Evolutionary conservation across 2,888 invertebrate species (phyloP), one percentile per base, ranked within the genome.

Genomic region (Sylvicola fuscatus): DNA sequence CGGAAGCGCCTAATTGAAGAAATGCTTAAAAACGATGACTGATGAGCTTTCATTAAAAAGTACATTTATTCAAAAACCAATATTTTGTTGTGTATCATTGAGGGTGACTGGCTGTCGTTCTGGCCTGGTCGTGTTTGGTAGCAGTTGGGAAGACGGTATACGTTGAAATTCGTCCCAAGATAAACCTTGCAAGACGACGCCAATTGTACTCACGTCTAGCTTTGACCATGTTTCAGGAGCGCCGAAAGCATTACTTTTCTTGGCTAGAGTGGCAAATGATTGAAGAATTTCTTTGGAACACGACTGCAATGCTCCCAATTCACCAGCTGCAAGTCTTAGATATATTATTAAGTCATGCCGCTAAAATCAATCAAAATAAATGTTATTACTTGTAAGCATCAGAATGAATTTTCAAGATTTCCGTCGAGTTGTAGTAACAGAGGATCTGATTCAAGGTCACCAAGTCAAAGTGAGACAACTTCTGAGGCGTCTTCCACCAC

Each of bases 1-100:
- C 66, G 84, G 36, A 84, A 83, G 56, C 65, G 63, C 40, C 48
- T 80, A 42, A 75, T 78, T 46, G 73, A 72, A 47, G 64, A 78
- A 61, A 72, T 80, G 66, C 47, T 53, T 44, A 51, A 54, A 36
- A 53, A 56, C 34, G 56, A 57, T 27, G 35, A 32, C 2, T 37
- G 32, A 29, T n/a, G 14, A 29, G 29, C n/a, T 14, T 27, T 11
- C n/a, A 31, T 26, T 32, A 33, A 35, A 17, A 26, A 4, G 5
- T 29, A 29, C 6, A 5, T 4, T 29, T 4, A 7, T 13, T 29
- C n/a, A 29, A 10, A 27, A 27, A 27, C 6, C n/a, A 29, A 8
- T 29, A 21, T 21, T 21, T 21, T 21, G 21, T 21, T 21, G 21
- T 21, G 21, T 21, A 21, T 21, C 21, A 21, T 21, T 21, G 21